Base-by-base conservation (phyloP, 2,888 invertebrate species). In the Resseliella maxima region DNA sequence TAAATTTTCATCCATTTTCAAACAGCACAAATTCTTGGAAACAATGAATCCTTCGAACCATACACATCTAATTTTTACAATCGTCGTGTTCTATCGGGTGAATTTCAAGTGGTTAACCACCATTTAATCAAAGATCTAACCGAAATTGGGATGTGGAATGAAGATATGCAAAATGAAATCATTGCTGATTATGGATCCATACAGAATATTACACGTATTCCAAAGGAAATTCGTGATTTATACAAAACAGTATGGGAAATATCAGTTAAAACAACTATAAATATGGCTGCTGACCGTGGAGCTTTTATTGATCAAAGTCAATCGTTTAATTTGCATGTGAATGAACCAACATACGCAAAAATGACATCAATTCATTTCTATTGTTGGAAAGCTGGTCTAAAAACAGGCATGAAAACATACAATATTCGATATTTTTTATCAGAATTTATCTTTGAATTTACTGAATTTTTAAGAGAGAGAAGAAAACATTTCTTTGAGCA, bases 231-330 rank as follows among this genome's bases (percentile, higher is more conserved):
- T 85, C 96, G 97, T 89, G 94, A 94, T 0, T 92, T 99, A 21
- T 99, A 99, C 90, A 98, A 98, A 92, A 99, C 99, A 0, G 98
- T 98, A 0, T 99, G 99, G 99, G 99, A 99, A 92, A 96, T 99
- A 88, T 95, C 98, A 0, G 98, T 99, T 88, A 98, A 97, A 90
- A 94, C 94, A 0, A 94, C 99, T 6, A 94, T 99, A 36, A 94
- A 98, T 91, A 98, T 99, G 99, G 98, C 99, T 18, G 98, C 98
- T 0, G 99, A 99, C 91, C 93, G 99, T 88, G 99, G 98, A 1
- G 98, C 99, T 0, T 99, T 96, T 90, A 99, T 99, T 89, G 99
- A 99, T 92, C 99, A 99, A 92, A 98, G 98, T 88, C 99, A 99
- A 90, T 98, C 98, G 0, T 94, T 99, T 88, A 99, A 99, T 91